phyloP scores from a whole-genome alignment of 1,140 invertebrate species.

The Bathynomus jamesi region DNA sequence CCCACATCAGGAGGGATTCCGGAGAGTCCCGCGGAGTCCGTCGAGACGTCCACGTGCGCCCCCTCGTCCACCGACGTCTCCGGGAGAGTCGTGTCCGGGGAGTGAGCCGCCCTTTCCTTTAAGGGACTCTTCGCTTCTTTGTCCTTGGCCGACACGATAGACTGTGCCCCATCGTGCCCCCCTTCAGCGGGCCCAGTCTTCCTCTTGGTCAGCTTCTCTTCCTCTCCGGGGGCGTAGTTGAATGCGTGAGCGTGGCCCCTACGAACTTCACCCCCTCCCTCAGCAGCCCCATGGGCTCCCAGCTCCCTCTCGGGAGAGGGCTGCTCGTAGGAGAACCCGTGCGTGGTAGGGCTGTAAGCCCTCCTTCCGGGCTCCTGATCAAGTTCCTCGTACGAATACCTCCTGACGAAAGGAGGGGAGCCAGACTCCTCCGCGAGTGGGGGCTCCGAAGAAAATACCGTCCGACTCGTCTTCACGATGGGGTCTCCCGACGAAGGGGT shows the following conservation, averaged over 20 bases:
- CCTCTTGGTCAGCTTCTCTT: neutral
- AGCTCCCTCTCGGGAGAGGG: neutral
- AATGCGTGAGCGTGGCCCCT: slow-evolving; percentile 28
- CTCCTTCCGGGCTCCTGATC: slow-evolving; percentile 21
- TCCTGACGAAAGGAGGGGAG: slow-evolving; percentile 24
- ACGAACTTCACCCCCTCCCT: slow-evolving; percentile 6
- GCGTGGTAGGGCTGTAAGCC: slow-evolving; percentile 15
- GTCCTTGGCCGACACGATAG: neutral
- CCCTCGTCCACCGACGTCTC: slow-evolving; percentile 22
- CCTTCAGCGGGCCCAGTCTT: neutral
- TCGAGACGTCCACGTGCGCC: neutral
- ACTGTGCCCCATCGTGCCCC: neutral
- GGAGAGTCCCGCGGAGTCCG: slow-evolving; percentile 9
- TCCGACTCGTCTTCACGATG: slow-evolving; percentile 21
- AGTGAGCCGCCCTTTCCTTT: neutral
- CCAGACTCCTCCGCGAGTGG: slow-evolving; percentile 6
- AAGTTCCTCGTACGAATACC: slow-evolving; percentile 34
- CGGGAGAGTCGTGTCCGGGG: slow-evolving; percentile 11
- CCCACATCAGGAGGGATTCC: neutral
- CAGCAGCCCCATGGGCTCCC: neutral
- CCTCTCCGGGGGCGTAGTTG: slow-evolving; percentile 35
- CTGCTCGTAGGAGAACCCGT: slow-evolving; percentile 29
- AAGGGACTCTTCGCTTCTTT: neutral
- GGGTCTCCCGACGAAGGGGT: slow-evolving; percentile 13
- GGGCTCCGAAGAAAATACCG: slow-evolving; percentile 12